Base-by-base conservation (phyloP, 2,113 vertebrate species). In the Varanus salvator region DNA sequence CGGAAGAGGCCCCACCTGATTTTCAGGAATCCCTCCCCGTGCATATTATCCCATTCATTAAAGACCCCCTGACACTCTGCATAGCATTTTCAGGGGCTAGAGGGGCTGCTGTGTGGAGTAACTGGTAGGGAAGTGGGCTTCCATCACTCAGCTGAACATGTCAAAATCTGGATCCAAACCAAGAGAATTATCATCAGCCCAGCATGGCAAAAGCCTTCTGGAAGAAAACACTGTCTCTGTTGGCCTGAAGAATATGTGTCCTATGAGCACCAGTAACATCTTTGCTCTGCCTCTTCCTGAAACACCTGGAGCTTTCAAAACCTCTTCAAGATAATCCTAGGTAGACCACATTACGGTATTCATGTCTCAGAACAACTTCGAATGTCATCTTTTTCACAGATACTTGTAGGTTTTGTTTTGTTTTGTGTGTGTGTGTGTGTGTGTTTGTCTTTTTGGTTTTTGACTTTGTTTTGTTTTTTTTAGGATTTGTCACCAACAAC, bases 401-500 rank as follows among this genome's bases (percentile, higher is more conserved):
- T 21, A 12, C 0, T 29, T 23, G 80, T 44, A 12, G 12, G 1
- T 44, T 44, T 44, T 44, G 38, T 44, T 44, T 44, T 44, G 38
- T 44, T 44, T 44, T 44, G 38, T 44, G n/a, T n/a, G n/a, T 44
- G 1, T 44, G 38, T 44, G 38, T 44, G 38, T 44, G 38, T 44
- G 38, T 44, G 38, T 44, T 44, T 44, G 38, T 44, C 38, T 44
- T 44, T 44, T 44, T 44, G 38, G 38, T 44, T 44, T 44, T 44
- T 44, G 38, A 44, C 38, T 44, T 44, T 44, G 38, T 44, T 44
- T 3, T 7, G 71, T 72, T 9, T 76, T 34, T 64, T 60, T 60
- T 23, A 64, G 57, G 57, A 34, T 38, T 69, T 52, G 83, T 1
- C 0, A 31, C 19, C 12, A 8, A 50, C 0, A 0, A n/a, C 50